Evolutionary conservation across 2,888 invertebrate genomes (phyloP).

Genomic region (Diadegma fenestrale): DNA sequence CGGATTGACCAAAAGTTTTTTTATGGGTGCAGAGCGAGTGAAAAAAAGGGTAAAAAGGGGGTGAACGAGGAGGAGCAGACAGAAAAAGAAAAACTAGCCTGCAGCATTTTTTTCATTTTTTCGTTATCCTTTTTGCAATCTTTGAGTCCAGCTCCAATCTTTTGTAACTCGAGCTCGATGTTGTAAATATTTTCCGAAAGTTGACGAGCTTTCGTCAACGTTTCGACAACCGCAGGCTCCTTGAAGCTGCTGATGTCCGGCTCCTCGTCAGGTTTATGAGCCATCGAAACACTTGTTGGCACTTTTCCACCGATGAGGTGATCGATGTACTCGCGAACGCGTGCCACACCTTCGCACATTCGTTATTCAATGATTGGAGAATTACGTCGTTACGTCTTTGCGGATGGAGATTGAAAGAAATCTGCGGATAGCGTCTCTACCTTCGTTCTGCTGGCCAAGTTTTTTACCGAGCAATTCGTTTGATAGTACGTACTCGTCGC

Average conservation of each 20-base stretch:
- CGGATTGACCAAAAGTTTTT: conserved; percentile 45
- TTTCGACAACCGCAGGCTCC: conserved; percentile 51
- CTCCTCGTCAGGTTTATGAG: conserved; percentile 54
- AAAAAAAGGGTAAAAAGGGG: conserved; percentile 7
- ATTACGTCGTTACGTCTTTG: not conserved
- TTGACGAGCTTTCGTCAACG: conserved; percentile 71
- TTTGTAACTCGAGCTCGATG: conserved; percentile 77
- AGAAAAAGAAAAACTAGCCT: conserved; percentile 58
- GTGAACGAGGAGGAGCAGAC: not conserved
- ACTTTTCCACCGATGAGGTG: conserved; percentile 65
- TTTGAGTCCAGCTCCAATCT: conserved; percentile 65
- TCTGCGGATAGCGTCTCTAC: conserved; percentile 58
- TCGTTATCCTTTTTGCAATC: conserved; percentile 67
- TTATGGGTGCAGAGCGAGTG: conserved; percentile 12
- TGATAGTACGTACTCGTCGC: conserved; percentile 74
- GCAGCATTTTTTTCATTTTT: conserved; percentile 64
- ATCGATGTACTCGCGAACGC: conserved; percentile 64
- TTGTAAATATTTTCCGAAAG: conserved; percentile 76
- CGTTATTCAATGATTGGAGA: conserved; percentile 8
- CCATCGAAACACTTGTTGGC: conserved; percentile 74
- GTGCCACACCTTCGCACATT: conserved; percentile 60
- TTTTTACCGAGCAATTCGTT: conserved; percentile 74
- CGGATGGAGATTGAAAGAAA: not conserved
- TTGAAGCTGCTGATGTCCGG: conserved; percentile 59
- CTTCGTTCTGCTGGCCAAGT: conserved; percentile 75